Conservation (phyloP, 2,888 invertebrate species). For the Micoletzkya japonica region DNA sequence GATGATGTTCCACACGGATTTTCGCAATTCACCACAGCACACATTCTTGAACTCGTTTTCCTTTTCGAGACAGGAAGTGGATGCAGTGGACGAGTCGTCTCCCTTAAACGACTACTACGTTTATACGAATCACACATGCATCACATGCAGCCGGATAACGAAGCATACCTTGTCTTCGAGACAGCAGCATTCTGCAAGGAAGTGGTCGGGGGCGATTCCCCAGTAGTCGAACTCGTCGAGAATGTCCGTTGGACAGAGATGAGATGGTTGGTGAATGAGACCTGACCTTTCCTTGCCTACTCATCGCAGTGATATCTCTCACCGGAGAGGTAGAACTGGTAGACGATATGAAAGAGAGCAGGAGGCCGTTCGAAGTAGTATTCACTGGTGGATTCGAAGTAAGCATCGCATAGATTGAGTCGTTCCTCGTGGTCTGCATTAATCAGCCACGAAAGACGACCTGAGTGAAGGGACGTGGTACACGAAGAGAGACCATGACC, state of each 20-base stretch:
- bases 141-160: not conserved
- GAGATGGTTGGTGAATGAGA: conserved; percentile 64
- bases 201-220: conserved; percentile 45
- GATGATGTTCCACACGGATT: conserved; percentile 51
- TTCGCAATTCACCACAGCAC: conserved; percentile 42
- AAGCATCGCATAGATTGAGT: conserved; percentile 41
- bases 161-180: conserved; percentile 33
- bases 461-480: conserved; percentile 29
- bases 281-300: conserved; percentile 31
- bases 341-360: conserved; percentile 52
- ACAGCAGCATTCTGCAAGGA: conserved; percentile 51
- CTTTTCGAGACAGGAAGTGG: conserved; percentile 4
- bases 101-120: conserved; percentile 3
- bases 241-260: conserved; percentile 67
- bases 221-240: conserved; percentile 66
- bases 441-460: conserved; percentile 42
- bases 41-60: conserved; percentile 51
- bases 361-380: conserved; percentile 59
- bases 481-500: not conserved
- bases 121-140: not conserved
- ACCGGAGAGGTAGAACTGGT: conserved; percentile 61
- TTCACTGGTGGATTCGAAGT: conserved; percentile 46
- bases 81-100: conserved; percentile 9
- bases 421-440: conserved; percentile 35
- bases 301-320: not conserved